phyloP scores from a whole-genome alignment of 1,140 invertebrate species.

The Meloidogyne chitwoodi region DNA sequence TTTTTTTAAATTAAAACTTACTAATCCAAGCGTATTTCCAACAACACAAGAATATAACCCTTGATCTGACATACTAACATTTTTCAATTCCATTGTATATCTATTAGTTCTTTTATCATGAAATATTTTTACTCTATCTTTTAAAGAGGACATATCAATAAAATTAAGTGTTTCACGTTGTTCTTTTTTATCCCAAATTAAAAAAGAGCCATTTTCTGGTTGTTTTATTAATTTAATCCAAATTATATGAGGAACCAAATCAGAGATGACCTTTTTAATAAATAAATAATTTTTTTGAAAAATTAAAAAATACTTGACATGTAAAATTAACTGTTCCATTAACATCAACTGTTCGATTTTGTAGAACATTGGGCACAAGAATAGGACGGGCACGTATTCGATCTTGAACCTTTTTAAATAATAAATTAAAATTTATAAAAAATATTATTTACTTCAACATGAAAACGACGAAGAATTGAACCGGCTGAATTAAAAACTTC shows the following conservation, averaged over 20 bases:
- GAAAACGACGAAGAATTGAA: conserved; percentile 41
- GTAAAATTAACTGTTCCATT: conserved; percentile 56
- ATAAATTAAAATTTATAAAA: background rate
- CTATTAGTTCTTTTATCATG: conserved; percentile 41
- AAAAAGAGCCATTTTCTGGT: conserved; percentile 40
- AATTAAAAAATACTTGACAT: conserved; percentile 53
- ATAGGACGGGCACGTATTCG: conserved; percentile 51
- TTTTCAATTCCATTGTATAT: conserved; percentile 47
- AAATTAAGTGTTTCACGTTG: conserved; percentile 41
- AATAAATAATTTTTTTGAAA: background rate
- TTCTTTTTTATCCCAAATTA: conserved; percentile 42
- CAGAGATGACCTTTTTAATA: conserved; percentile 49
- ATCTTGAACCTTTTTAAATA: conserved; percentile 33
- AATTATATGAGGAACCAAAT: conserved; percentile 55
- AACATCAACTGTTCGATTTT: conserved; percentile 54
- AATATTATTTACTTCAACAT: conserved; percentile 29
- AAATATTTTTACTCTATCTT: conserved; percentile 51
- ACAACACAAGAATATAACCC: conserved; percentile 57
- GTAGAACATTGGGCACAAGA: conserved; percentile 51
- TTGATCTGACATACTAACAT: conserved; percentile 52
- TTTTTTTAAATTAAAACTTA: conserved; percentile 8
- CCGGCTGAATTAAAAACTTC: conserved; percentile 52
- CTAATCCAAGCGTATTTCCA: conserved; percentile 55
- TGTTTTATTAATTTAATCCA: conserved; percentile 47
- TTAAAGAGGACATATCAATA: conserved; percentile 43